Evolutionary conservation across 1,140 invertebrate species (phyloP).

Genomic region (Heliconius melpomene): DNA sequence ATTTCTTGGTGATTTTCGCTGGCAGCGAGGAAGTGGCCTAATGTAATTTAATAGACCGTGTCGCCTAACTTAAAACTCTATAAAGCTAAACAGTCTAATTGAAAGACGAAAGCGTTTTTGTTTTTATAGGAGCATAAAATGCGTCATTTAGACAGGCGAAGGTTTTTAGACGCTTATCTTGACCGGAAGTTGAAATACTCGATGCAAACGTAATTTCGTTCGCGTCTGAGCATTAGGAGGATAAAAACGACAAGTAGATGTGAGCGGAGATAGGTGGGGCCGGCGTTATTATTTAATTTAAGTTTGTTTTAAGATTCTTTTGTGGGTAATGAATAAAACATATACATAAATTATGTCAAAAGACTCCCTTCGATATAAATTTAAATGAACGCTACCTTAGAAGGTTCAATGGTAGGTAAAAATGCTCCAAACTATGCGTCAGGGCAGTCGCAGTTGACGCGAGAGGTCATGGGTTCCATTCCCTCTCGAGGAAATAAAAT

Average conservation of each 20-base stretch:
- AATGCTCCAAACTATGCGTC: background rate
- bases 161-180: conserved; percentile 71
- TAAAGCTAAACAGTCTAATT: background rate
- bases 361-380: conserved; percentile 38
- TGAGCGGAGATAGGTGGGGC: conserved; percentile 64
- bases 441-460: no score
- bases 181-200: conserved; percentile 68
- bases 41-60: conserved; percentile 42
- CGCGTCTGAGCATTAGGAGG: conserved; percentile 59
- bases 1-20: conserved; percentile 14
- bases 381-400: conserved; percentile 32
- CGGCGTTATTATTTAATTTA: conserved; percentile 63
- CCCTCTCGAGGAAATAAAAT: no score
- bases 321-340: conserved; percentile 39
- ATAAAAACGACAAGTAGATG: conserved; percentile 70
- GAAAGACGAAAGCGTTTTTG: background rate
- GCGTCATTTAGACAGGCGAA: conserved; percentile 32
- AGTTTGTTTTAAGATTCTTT: conserved; percentile 60
- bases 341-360: conserved; percentile 37
- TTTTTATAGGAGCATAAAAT: conserved; percentile 1
- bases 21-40: conserved; percentile 57
- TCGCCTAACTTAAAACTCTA: conserved; percentile 55
- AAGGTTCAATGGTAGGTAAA: conserved; percentile 31
- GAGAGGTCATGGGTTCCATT: no score
- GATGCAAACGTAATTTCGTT: conserved; percentile 68